phyloP scores from a whole-genome alignment of 1,140 invertebrate species.

The Magallana angulata region DNA sequence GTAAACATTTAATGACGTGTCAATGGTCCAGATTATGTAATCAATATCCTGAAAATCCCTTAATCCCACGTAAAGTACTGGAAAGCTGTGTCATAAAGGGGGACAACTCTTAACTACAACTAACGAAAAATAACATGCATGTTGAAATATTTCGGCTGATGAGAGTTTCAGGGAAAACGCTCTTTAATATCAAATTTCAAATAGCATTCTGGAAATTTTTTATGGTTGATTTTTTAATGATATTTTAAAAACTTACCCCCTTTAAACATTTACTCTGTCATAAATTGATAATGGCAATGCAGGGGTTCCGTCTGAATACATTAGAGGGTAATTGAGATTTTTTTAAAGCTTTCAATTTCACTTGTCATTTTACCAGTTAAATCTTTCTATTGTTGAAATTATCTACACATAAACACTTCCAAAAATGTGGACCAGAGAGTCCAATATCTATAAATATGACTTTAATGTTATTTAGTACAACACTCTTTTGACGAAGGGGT shows the following conservation, averaged over 20 bases:
- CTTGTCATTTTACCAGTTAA: background rate
- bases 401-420: background rate
- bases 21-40: background rate
- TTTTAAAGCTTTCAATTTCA: conserved; percentile 8
- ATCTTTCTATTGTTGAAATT: conserved; percentile 5
- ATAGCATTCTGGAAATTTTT: background rate
- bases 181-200: background rate
- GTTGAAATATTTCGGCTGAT: background rate
- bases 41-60: background rate
- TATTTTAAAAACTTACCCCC: too few relatives aligned
- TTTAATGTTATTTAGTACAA: conserved; percentile 3
- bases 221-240: too few relatives aligned
- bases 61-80: background rate
- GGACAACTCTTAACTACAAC: background rate
- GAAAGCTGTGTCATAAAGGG: background rate
- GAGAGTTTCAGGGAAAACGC: background rate
- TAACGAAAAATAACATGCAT: too few relatives aligned
- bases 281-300: too few relatives aligned
- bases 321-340: background rate
- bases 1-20: background rate
- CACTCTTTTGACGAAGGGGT: background rate
- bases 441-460: background rate
- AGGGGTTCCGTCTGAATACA: too few relatives aligned
- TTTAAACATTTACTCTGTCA: too few relatives aligned
- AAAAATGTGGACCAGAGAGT: background rate